A percentile compares a stretch with the other conserved stretches of the same genome.
phyloP scores from a whole-genome alignment of 2,113 vertebrate genomes.

The Silurus glanis region DNA sequence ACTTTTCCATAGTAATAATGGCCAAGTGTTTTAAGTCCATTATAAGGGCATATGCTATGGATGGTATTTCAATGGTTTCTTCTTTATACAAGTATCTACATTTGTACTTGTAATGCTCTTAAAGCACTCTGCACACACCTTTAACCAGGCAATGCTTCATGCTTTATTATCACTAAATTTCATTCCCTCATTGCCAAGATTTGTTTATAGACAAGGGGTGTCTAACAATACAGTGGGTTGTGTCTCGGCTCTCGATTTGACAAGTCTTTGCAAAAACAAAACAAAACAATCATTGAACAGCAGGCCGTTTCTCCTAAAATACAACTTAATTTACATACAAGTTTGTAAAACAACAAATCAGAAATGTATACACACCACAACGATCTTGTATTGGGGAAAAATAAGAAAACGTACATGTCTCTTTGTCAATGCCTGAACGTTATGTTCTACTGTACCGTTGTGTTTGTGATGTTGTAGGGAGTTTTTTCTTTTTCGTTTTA shows the following conservation, averaged over 20 bases:
- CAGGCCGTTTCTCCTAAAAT: neutral
- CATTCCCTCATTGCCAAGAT: neutral
- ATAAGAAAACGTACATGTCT: neutral
- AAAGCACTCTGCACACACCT: neutral
- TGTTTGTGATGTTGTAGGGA: neutral
- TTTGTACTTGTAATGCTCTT: neutral
- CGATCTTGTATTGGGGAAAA: neutral
- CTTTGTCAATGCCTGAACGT: neutral
- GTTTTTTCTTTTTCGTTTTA: neutral
- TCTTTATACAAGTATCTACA: neutral
- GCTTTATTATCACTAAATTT: neutral
- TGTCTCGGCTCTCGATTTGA: neutral
- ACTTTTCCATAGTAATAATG: too few species aligned
- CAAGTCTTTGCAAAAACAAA: too few species aligned
- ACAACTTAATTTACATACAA: neutral
- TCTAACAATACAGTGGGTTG: neutral
- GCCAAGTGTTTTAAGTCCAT: neutral
- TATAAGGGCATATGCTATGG: neutral
- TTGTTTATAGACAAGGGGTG: neutral
- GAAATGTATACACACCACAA: neutral
- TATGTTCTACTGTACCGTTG: neutral
- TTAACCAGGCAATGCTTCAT: neutral
- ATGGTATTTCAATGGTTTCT: neutral
- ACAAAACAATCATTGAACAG: neutral
- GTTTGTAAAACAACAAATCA: neutral